Evolutionary conservation across 2,888 invertebrate genomes (phyloP).

Genomic region (Scaptomyza caliginosa): DNA sequence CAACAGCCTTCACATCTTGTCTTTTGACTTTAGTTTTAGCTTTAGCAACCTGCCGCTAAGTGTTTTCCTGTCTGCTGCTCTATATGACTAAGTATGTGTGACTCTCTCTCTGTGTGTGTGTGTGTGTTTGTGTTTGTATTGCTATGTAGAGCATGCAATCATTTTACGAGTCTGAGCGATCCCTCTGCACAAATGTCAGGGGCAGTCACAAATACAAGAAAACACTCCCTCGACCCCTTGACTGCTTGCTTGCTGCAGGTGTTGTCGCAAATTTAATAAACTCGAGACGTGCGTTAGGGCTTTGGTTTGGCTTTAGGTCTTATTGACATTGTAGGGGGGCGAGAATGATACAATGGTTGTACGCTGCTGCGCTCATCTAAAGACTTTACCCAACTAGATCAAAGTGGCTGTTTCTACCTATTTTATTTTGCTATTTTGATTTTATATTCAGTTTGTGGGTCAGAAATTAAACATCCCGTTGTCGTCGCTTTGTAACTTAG

Average conservation of each 20-base stretch:
- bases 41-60: constrained; percentile 74
- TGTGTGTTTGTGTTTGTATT: constrained; percentile 28
- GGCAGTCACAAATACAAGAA: constrained; percentile 59
- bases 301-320: constrained; percentile 55
- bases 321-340: constrained; percentile 8
- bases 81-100: constrained; percentile 10
- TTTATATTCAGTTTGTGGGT: constrained; percentile 61
- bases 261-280: constrained; percentile 78
- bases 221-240: constrained; percentile 6
- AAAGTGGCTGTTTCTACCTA: constrained; percentile 53
- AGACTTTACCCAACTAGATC: constrained; percentile 73
- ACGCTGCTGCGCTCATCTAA: constrained; percentile 42
- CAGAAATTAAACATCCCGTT: constrained; percentile 32
- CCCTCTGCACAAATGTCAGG: constrained; percentile 69
- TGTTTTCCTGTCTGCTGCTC: constrained; percentile 61
- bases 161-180: constrained; percentile 72
- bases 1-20: constrained; percentile 47
- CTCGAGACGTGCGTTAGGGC: constrained; percentile 78
- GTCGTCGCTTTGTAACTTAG: constrained; percentile 14
- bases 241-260: constrained; percentile 54
- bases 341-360: neutral
- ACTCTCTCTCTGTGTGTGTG: constrained; percentile 1
- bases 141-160: constrained; percentile 75
- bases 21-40: constrained; percentile 52
- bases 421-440: constrained; percentile 30